phyloP scores from a whole-genome alignment of 2,888 invertebrate genomes.

The Tetragonisca angustula region DNA sequence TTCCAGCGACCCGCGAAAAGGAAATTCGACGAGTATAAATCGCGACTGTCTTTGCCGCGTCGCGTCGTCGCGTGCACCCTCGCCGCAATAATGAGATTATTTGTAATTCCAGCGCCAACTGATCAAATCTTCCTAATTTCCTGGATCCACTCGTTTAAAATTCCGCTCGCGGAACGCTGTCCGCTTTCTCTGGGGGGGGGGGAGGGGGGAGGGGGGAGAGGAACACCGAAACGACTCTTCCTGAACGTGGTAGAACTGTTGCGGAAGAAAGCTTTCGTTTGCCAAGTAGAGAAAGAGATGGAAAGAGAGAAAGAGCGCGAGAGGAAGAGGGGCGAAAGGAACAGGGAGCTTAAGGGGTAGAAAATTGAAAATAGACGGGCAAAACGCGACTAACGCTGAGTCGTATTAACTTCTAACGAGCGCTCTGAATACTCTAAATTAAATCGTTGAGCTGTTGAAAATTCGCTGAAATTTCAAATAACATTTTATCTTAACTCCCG shows the following conservation, averaged over 20 bases:
- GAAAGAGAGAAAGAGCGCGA: background rate
- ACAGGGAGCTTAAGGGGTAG: slow-evolving; percentile 13
- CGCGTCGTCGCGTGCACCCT: slow-evolving; percentile 36
- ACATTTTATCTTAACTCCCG: background rate
- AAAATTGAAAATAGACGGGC: slow-evolving; percentile 61
- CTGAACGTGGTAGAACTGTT: slow-evolving; percentile 35
- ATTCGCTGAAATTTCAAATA: background rate
- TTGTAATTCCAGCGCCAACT: slow-evolving; percentile 76
- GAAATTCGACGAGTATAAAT: slow-evolving; percentile 71
- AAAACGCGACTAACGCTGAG: slow-evolving; percentile 39
- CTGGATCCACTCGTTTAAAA: slow-evolving; percentile 75
- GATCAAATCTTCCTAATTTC: slow-evolving; percentile 81
- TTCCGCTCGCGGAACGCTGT: slow-evolving; percentile 66
- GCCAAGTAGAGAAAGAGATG: slow-evolving; percentile 33
- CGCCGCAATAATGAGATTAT: slow-evolving; percentile 76
- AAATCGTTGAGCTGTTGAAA: slow-evolving; percentile 24
- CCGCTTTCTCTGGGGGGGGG: slow-evolving; percentile 12
- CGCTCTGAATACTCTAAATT: slow-evolving; percentile 46
- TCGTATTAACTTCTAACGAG: slow-evolving; percentile 74
- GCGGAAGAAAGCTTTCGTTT: slow-evolving; percentile 55
- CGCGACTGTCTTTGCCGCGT: slow-evolving; percentile 36
- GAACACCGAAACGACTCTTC: slow-evolving; percentile 31
- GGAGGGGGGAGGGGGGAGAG: no score
- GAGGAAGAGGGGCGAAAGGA: slow-evolving; percentile 1
- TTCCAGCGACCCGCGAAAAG: slow-evolving; percentile 54